phyloP scores from a whole-genome alignment of 2,797 vertebrate genomes.

The Margarornis squamiger region DNA sequence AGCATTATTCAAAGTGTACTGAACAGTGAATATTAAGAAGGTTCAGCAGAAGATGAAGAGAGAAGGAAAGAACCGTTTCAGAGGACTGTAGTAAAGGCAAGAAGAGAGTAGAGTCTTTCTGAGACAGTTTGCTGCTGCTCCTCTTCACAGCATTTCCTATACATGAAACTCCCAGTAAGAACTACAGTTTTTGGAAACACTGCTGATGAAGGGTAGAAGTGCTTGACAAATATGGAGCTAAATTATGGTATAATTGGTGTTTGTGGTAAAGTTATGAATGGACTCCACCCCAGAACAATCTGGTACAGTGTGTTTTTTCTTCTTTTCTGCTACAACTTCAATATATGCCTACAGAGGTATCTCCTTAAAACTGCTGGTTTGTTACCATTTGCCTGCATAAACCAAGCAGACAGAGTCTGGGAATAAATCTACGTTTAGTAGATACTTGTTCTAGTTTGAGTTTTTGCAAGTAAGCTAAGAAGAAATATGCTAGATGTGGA shows the following conservation, averaged over 20 bases:
- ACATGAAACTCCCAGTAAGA: neutral
- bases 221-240: neutral
- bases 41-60: neutral
- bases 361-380: neutral
- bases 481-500: neutral
- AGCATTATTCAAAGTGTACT: neutral
- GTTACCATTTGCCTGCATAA: neutral
- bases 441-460: neutral
- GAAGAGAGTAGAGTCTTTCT: neutral
- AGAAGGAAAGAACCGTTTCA: neutral
- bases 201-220: neutral
- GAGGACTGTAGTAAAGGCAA: neutral
- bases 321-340: neutral
- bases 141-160: neutral
- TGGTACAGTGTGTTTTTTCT: neutral
- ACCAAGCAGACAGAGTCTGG: neutral
- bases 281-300: neutral
- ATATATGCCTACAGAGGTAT: fast-evolving
- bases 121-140: neutral
- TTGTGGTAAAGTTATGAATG: neutral
- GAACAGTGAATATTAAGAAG: neutral
- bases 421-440: neutral
- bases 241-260: neutral
- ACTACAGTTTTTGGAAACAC: neutral
- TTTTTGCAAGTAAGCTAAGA: neutral